Evolutionary conservation across 2,888 invertebrate genomes (phyloP), one percentile per base, ranked within the genome.

Genomic region (Hipparchia semele): DNA sequence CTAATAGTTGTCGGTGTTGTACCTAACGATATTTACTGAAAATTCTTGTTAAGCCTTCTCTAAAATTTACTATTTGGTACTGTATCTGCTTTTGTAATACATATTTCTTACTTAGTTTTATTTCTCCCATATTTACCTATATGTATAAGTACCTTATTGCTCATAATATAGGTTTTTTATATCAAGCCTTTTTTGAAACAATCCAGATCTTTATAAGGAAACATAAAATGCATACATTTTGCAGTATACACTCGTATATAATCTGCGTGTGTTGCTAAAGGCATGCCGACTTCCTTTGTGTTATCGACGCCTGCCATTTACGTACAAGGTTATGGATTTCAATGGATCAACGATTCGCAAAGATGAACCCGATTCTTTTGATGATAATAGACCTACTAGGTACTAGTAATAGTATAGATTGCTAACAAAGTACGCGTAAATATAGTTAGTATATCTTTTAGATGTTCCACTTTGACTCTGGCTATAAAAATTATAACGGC

Each of bases 291-390:
- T 76, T 77, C 76, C 76, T 77, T 76, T 77, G 72, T 68, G 73
- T 68, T 68, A 70, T 70, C 61, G 67, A 68, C 58, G 74, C 68
- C 70, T 70, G 65, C 53, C 65, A 53, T 76, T 74, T 75, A 76
- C 71, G 74, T 73, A 73, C 80, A 80, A 78, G 78, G 79, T 76
- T 79, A 75, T 64, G 64, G 72, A 71, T 76, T 75, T 70, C 72
- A 76, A 73, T 74, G 73, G 76, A 73, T 78, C 75, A 75, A 78
- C 77, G 74, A 74, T 77, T 75, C 39, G 73, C 69, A 71, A 71
- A 75, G 76, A 76, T 64, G 64, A 69, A 51, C 62, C 64, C 62
- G 51, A 59, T 51, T 68, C 23, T 60, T 68, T 33, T 59, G 51
- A 56, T 58, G 39, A 39, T 56, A 56, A 56, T 56, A 33, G 9